Evolutionary conservation across 2,113 vertebrate species (phyloP).

Genomic region (Falcunculus frontatus): DNA sequence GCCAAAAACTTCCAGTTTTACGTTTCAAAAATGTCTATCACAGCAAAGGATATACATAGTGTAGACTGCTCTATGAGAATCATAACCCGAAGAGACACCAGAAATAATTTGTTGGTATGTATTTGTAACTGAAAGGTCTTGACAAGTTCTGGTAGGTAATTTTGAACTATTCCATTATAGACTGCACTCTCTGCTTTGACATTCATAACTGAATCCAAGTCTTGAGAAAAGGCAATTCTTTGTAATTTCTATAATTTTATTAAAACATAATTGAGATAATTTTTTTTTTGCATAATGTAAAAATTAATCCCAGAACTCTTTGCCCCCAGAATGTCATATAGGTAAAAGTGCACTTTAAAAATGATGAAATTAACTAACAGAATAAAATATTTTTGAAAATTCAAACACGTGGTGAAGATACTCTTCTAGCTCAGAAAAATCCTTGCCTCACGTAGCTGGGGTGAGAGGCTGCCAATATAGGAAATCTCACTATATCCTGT

Average conservation of each 20-base stretch:
- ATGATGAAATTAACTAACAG: not conserved
- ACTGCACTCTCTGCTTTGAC: not conserved
- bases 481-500: not conserved
- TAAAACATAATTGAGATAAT: not conserved
- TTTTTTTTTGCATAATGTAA: not conserved
- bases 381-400: not conserved
- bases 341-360: not conserved
- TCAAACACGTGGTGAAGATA: rapidly evolving
- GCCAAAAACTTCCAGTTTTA: rapidly evolving
- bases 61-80: not conserved
- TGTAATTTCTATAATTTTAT: not conserved
- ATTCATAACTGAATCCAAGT: not conserved
- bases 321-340: not conserved
- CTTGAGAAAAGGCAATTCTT: not conserved
- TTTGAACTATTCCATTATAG: not conserved
- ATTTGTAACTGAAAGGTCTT: not conserved
- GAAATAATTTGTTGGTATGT: not conserved
- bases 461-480: not conserved
- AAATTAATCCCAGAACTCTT: not conserved
- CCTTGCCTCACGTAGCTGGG: not conserved
- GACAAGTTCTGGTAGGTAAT: not conserved
- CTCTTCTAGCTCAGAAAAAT: not conserved
- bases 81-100: not conserved
- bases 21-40: not conserved
- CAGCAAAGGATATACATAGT: not conserved